Base-by-base conservation (phyloP, 30 jellyfish, hydroid and myxozoan genomes). In the Aurelia aurita complex sp. Pacific region DNA sequence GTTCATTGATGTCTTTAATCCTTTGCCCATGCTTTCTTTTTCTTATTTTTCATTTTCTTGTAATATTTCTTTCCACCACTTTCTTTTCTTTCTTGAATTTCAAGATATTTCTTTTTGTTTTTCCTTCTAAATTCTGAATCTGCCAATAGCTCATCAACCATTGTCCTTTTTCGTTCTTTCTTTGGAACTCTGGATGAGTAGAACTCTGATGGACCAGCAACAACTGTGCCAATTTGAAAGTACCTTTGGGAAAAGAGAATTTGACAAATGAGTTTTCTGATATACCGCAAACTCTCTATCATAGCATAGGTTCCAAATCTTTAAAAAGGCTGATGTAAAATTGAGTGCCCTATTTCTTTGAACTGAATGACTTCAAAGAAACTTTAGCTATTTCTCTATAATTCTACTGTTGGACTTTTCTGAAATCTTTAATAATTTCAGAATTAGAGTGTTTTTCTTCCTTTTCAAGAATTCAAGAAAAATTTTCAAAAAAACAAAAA, bases 211-310 rank as follows among this genome's bases (percentile, higher is more conserved):
- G 97, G 82, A n/a, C 96, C 97, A 50, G 78, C 95, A 52, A 88
- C 91, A 53, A 94, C 91, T 13, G 97, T 89, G 14, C 99, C 99
- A 71, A 94, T 79, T 76, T 94, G 99, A 80, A 89, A 89, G 66
- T 89, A 90, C 82, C 94, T 92, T 17, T 85, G 92, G 16, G 68
- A 76, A 50, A 54, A 52, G 19, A n/a, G 50, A 38, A 38, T 38
- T 38, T 38, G 50, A 38, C 5, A 38, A 19, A 9, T 7, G 13
- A 69, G 4, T 69, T 16, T 69, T 33, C 18, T 18, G 12, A 33
- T 9, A 64, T 5, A 64, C 50, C 5, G 1, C 0, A 38, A 38
- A 38, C 50, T 38, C 50, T 38, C 5, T 38, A 38, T 38, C 5
- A 5, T 38, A 5, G 29, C 29, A 23, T 23, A 23, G 29, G 29